These are phyloP conservation scores for Erpetoichthys calabaricus DNA, from an alignment of 2,797 vertebrate genomes.

Conservation along the genomic window DNA sequence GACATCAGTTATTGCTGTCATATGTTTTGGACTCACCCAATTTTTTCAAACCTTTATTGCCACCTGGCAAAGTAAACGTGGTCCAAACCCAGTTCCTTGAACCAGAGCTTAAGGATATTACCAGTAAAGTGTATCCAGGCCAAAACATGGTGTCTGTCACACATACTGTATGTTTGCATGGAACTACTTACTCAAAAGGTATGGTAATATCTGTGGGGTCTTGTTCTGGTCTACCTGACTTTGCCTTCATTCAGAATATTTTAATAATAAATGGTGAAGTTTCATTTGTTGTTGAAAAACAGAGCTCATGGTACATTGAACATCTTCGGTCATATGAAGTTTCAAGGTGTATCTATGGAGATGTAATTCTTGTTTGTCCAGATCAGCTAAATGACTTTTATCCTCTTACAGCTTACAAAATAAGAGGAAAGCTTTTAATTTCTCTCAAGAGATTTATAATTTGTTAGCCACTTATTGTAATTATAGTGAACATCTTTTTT, in stretches of 20 bases:
- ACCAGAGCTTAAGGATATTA: not conserved
- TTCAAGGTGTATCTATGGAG: slow-evolving; percentile 5
- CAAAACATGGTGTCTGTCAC: slow-evolving; percentile 8
- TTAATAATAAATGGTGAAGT: slow-evolving; percentile 7
- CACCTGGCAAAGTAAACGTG: too few relatives aligned
- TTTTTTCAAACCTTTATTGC: slow-evolving; percentile 10
- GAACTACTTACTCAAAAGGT: slow-evolving; percentile 13
- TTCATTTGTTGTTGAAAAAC: slow-evolving; percentile 14
- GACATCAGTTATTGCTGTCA: slow-evolving; percentile 16
- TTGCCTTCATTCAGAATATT: slow-evolving; percentile 15
- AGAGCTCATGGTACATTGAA: slow-evolving; percentile 16
- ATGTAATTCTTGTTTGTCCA: slow-evolving; percentile 13
- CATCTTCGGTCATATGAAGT: slow-evolving; percentile 16
- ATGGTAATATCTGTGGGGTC: slow-evolving; percentile 16
- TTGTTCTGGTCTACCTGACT: slow-evolving; percentile 13
- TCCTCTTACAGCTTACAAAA: slow-evolving; percentile 11
- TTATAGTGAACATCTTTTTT: too few relatives aligned
- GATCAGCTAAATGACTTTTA: slow-evolving; percentile 15
- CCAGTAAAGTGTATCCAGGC: slow-evolving; percentile 12
- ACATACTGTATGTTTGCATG: slow-evolving; percentile 5
- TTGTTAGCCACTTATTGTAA: not conserved
- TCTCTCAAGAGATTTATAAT: slow-evolving; percentile 14
- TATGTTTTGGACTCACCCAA: slow-evolving; percentile 15
- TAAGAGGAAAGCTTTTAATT: slow-evolving; percentile 7
- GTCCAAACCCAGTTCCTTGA: too few relatives aligned